These are phyloP conservation scores for Laticauda colubrina DNA, from an alignment of 2,113 vertebrate species.

Conservation along the genomic window DNA sequence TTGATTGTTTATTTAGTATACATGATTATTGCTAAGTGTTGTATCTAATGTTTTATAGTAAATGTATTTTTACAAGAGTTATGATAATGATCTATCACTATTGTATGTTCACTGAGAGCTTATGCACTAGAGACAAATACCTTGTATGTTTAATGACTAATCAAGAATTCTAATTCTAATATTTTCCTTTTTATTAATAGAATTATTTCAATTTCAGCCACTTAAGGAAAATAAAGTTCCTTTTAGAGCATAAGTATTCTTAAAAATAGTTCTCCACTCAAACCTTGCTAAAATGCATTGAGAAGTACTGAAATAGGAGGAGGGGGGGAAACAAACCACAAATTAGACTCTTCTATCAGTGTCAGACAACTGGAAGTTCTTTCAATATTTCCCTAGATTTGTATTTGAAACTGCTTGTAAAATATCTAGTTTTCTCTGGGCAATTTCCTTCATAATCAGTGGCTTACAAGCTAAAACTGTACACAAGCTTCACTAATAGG, in stretches of 20 bases:
- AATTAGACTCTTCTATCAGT: not conserved
- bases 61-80: too few relatives aligned
- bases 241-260: not conserved
- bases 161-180: not conserved
- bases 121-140: too few relatives aligned
- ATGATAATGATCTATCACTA: too few relatives aligned
- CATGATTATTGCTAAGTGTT: too few relatives aligned
- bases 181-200: not conserved
- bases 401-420: not conserved
- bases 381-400: not conserved
- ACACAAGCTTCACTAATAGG: not conserved
- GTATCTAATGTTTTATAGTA: too few relatives aligned
- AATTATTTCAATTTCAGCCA: not conserved
- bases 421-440: not conserved
- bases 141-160: too few relatives aligned
- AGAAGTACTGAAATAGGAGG: not conserved
- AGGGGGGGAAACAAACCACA: not conserved
- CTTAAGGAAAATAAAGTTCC: not conserved
- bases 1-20: too few relatives aligned
- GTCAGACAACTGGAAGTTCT: not conserved
- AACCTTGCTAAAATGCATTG: not conserved
- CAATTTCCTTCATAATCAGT: constrained; percentile 7
- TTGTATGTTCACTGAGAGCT: too few relatives aligned
- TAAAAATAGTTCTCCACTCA: not conserved
- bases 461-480: not conserved